phyloP scores from a whole-genome alignment of 53 echinoderm and acorn worm genomes.

The Henricia sp. region DNA sequence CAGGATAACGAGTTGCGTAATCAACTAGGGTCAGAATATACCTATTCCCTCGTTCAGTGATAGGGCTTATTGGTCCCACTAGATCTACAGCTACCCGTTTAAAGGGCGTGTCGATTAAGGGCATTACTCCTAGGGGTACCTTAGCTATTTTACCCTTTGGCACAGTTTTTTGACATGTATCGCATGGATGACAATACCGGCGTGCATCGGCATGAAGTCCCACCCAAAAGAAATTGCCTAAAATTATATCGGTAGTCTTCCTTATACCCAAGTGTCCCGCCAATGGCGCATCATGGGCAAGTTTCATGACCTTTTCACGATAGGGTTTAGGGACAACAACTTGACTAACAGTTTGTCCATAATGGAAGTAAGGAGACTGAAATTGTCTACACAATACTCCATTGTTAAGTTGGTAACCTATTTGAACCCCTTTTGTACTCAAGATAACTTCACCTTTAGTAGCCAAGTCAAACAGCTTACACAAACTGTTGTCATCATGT shows the following conservation, averaged over 20 bases:
- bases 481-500: not conserved
- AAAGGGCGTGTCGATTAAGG: slow-evolving; percentile 54
- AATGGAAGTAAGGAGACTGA: slow-evolving; percentile 18
- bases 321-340: slow-evolving; percentile 48
- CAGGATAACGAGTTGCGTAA: slow-evolving; percentile 55
- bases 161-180: slow-evolving; percentile 66
- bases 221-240: slow-evolving; percentile 52
- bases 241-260: slow-evolving; percentile 57
- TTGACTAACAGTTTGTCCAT: slow-evolving; percentile 38
- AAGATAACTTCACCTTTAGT: slow-evolving; percentile 1
- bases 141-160: slow-evolving; percentile 46
- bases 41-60: slow-evolving; percentile 45
- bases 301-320: slow-evolving; percentile 33
- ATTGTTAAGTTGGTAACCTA: slow-evolving; percentile 4
- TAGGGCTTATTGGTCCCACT: slow-evolving; percentile 56
- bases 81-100: slow-evolving; percentile 61
- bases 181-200: slow-evolving; percentile 58
- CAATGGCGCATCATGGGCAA: slow-evolving; percentile 67
- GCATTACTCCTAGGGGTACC: slow-evolving; percentile 57
- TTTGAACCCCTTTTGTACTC: not conserved
- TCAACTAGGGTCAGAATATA: slow-evolving; percentile 60
- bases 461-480: slow-evolving; percentile 6
- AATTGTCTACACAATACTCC: slow-evolving; percentile 40
- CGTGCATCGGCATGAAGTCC: slow-evolving; percentile 39
- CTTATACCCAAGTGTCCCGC: slow-evolving; percentile 51